Evolutionary conservation across 1,140 invertebrate genomes (phyloP), one percentile per base, ranked within the genome.

Genomic region (Drosophila oshimai): DNA sequence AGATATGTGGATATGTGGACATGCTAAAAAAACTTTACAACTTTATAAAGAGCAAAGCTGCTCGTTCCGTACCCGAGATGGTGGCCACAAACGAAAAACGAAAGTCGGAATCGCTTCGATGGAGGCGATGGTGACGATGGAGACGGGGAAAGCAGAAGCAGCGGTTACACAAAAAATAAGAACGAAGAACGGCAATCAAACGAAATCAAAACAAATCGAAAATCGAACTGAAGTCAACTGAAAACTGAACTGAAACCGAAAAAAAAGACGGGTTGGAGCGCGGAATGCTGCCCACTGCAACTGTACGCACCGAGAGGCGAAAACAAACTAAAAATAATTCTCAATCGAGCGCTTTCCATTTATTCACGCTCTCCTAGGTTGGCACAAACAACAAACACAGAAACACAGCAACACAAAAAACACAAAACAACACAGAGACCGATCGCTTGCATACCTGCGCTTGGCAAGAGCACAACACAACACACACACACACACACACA

Each of bases 281-380:
- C 29, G 15, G 42, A 28, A 51, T 36, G 50, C 28, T 31, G 39
- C 26, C 34, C n/a, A 65, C 26, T 47, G 37, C 61, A 68, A 84
- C 79, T 74, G 79, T 72, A 75, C 80, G 60, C 74, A 86, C 70
- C 80, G 58, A 86, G 65, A 79, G 74, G 70, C 69, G 80, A 84
- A 84, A 74, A 86, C 74, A 84, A 79, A 84, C 79, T 86, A 86
- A 84, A 84, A 86, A 86, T 84, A 84, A 71, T 84, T 84, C 79
- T 84, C 79, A 74, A 81, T 77, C 78, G 78, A 61, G 58, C 65
- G 71, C 65, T 71, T 58, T 62, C 31, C 57, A 58, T 31, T 61
- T 41, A 54, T 61, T 36, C 50, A 10, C n/a, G 54, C 22, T 60
- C 17, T 60, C 47, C 29, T 22, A 22, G 18, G 2, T 26, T 10